phyloP scores from a whole-genome alignment of 1,140 invertebrate species.

The Mesaphorura yosii region DNA sequence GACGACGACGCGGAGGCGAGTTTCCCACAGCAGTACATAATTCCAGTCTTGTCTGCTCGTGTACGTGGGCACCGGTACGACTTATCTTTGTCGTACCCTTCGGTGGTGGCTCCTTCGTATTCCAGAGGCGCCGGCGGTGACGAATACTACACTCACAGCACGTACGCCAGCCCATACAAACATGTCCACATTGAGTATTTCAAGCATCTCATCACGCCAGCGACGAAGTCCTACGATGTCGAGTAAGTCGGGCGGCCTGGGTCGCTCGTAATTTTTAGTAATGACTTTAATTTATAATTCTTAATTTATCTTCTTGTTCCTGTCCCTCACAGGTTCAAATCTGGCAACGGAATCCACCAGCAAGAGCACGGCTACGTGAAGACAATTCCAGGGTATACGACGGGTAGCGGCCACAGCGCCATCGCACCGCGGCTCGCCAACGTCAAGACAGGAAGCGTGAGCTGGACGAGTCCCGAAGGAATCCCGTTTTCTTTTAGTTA shows the following conservation, averaged over 20 bases:
- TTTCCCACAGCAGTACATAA: no score
- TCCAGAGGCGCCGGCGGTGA: no score
- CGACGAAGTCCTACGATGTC: background rate
- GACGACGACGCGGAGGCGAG: no score
- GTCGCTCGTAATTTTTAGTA: background rate
- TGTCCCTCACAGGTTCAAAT: background rate
- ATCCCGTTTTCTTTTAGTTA: constrained; percentile 6
- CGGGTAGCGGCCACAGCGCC: background rate
- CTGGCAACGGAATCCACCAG: background rate
- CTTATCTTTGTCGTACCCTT: no score
- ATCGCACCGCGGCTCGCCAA: background rate
- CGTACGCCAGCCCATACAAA: no score
- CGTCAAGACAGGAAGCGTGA: background rate
- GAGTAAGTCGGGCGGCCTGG: background rate
- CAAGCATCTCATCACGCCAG: background rate
- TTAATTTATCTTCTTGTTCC: background rate
- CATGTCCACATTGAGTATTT: no score
- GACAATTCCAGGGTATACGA: background rate
- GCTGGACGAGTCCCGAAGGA: constrained; percentile 1
- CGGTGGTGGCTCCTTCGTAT: no score
- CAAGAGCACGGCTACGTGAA: background rate
- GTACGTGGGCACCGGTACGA: no score
- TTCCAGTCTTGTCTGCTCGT: no score
- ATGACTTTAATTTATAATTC: constrained; percentile 2
- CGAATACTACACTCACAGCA: no score